phyloP scores from a whole-genome alignment of 2,888 invertebrate species.

The Rugalucina vietnamica region DNA sequence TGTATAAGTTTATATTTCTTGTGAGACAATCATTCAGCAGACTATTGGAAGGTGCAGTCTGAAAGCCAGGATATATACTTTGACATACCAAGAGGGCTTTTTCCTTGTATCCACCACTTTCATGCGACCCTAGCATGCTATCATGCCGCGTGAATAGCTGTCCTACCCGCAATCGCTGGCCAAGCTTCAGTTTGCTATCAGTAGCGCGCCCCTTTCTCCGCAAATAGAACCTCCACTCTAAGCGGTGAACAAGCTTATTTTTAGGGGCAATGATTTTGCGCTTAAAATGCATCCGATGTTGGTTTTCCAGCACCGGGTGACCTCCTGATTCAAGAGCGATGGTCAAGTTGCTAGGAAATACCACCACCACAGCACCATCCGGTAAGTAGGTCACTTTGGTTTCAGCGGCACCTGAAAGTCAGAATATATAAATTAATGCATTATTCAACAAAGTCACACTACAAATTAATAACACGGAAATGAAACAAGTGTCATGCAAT shows the following conservation, averaged over 20 bases:
- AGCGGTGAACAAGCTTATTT: conserved; percentile 87
- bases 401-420: conserved; percentile 75
- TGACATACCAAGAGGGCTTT: conserved; percentile 82
- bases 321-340: conserved; percentile 96
- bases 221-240: conserved; percentile 98
- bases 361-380: conserved; percentile 82
- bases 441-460: background rate
- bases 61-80: conserved; percentile 21
- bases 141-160: conserved; percentile 77
- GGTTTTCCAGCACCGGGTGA: conserved; percentile 91
- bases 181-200: conserved; percentile 74
- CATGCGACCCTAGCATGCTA: conserved; percentile 81
- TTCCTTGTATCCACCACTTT: conserved; percentile 77
- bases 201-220: conserved; percentile 86
- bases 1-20: background rate
- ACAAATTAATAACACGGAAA: background rate
- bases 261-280: conserved; percentile 81
- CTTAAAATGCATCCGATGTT: conserved; percentile 81
- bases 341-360: conserved; percentile 84
- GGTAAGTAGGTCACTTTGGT: conserved; percentile 82
- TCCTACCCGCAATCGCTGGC: conserved; percentile 82
- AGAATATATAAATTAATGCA: conserved; percentile 29
- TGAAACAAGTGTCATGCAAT: background rate
- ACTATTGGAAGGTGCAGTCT: background rate
- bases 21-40: background rate